Evolutionary conservation across 1,140 invertebrate genomes (phyloP).

Genomic region (Drosophila burlai): DNA sequence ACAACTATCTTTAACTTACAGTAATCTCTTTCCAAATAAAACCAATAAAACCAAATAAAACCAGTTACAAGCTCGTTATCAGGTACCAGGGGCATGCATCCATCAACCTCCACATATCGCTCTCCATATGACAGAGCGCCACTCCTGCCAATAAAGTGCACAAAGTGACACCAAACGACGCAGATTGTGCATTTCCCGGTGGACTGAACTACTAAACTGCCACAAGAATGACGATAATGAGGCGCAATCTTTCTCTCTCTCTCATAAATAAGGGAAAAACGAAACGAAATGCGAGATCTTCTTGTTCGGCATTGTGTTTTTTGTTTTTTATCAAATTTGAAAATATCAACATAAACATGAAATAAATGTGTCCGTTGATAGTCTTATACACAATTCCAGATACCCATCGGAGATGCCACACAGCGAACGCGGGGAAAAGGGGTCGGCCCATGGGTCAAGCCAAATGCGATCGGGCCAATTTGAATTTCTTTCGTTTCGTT

Average conservation of each 20-base stretch:
- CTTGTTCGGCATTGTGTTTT: slow-evolving; percentile 27
- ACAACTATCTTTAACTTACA: background rate
- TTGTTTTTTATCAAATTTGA: slow-evolving; percentile 74
- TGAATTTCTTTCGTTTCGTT: slow-evolving; percentile 69
- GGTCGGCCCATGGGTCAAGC: slow-evolving; percentile 66
- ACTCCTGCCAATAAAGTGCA: slow-evolving; percentile 47
- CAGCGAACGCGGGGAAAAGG: slow-evolving; percentile 44
- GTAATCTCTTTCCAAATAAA: background rate
- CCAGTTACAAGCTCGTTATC: slow-evolving; percentile 19
- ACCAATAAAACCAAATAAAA: too few relatives aligned
- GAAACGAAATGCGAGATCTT: slow-evolving; percentile 56
- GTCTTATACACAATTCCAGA: slow-evolving; percentile 80
- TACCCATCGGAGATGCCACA: slow-evolving; percentile 71
- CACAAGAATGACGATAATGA: slow-evolving; percentile 69
- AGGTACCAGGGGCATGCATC: background rate
- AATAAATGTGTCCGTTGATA: slow-evolving; percentile 83
- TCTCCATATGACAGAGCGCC: slow-evolving; percentile 33
- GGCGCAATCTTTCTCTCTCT: slow-evolving; percentile 38
- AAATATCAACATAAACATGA: slow-evolving; percentile 84
- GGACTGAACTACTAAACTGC: slow-evolving; percentile 51
- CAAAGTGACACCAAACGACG: slow-evolving; percentile 60
- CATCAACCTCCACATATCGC: slow-evolving; percentile 19
- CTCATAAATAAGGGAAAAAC: slow-evolving; percentile 73
- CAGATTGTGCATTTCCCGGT: slow-evolving; percentile 35
- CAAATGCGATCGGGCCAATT: slow-evolving; percentile 58